phyloP scores from a whole-genome alignment of 2,113 vertebrate genomes.

The Tangachromis dhanisi region DNA sequence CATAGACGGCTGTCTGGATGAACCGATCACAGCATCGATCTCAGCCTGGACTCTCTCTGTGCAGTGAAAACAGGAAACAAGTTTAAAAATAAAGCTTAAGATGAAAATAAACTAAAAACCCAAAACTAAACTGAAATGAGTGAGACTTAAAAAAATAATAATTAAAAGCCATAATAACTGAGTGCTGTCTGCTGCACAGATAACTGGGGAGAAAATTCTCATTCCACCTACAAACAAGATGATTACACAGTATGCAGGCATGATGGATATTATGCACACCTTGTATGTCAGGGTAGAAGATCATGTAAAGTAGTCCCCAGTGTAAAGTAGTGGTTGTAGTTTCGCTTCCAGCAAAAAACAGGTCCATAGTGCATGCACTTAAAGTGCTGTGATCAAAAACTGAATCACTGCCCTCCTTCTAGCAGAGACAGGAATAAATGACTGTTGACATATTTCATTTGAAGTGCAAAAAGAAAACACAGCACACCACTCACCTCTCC shows the following conservation, averaged over 20 bases:
- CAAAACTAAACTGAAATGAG: not conserved
- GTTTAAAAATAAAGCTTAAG: not conserved
- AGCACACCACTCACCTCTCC: slow-evolving; percentile 61
- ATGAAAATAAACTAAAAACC: not conserved
- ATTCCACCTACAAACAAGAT: not conserved
- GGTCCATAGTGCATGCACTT: slow-evolving; percentile 49
- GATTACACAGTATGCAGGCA: not conserved
- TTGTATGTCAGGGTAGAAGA: slow-evolving; percentile 70
- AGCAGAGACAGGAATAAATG: not conserved
- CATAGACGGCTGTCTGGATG: not conserved
- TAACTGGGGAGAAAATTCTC: not conserved
- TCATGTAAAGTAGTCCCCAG: slow-evolving; percentile 79
- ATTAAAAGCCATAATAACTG: no score
- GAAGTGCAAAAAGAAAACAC: accelerated
- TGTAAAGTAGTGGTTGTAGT: slow-evolving; percentile 73
- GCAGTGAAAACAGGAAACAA: not conserved
- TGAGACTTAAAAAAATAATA: not conserved
- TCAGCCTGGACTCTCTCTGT: slow-evolving; percentile 60
- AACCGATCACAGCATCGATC: slow-evolving; percentile 57
- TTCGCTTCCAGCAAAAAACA: slow-evolving; percentile 77
- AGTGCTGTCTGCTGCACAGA: not conserved
- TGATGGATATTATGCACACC: slow-evolving; percentile 24
- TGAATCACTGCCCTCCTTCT: not conserved
- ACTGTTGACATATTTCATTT: not conserved
- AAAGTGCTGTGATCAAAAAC: slow-evolving; percentile 67